These are phyloP conservation scores for Progne subis DNA, from an alignment of 2,113 vertebrate genomes.

Conservation along the genomic window DNA sequence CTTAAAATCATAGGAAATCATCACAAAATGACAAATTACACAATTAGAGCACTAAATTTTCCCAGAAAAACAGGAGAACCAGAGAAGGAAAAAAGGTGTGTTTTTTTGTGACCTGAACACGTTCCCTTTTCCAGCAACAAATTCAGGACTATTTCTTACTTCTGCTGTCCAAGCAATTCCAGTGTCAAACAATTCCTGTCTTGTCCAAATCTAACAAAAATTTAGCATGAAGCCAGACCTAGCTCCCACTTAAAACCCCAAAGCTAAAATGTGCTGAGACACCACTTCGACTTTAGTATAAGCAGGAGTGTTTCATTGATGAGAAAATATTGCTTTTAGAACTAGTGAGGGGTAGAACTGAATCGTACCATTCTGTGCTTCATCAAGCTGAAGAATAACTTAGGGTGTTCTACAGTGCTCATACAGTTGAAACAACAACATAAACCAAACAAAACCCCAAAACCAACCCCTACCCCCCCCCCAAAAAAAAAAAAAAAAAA, in stretches of 20 bases:
- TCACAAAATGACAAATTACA: conserved; percentile 37
- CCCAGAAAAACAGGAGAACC: background rate
- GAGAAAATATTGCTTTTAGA: background rate
- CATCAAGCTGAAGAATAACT: background rate
- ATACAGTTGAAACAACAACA: background rate
- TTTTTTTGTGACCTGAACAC: background rate
- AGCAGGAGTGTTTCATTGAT: background rate
- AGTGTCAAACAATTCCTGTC: background rate
- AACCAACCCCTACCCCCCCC: fast-evolving
- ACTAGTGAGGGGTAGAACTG: background rate
- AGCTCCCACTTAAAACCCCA: background rate
- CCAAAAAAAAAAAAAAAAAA: background rate
- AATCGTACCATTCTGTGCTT: background rate
- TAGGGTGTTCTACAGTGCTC: background rate
- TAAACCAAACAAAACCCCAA: background rate
- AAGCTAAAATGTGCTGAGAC: background rate
- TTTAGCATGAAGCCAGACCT: background rate
- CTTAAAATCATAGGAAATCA: conserved; percentile 34
- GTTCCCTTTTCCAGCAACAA: background rate
- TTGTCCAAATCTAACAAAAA: background rate
- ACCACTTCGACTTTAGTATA: background rate
- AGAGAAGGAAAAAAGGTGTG: background rate
- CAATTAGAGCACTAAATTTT: background rate
- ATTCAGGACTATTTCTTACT: background rate
- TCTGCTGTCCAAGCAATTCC: background rate